Evolutionary conservation across 2,888 invertebrate species (phyloP), one percentile per base, ranked within the genome.

Genomic region (Andrena praecox): DNA sequence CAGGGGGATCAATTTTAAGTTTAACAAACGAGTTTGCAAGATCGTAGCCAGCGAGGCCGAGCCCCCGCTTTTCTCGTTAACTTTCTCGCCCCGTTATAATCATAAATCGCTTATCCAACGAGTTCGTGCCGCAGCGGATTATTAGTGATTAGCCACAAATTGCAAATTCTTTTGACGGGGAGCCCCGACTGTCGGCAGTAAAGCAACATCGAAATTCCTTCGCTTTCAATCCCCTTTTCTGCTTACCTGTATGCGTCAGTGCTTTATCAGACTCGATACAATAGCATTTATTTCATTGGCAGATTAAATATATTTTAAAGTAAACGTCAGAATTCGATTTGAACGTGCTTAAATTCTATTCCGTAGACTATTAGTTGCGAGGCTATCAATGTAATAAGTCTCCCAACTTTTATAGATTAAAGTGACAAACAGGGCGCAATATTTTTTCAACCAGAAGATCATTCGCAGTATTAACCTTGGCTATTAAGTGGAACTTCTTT

Each of bases 1-100:
- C 7, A 68, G 82, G 71, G 87, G 86, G 91, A 92, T 92, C 90
- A 91, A 91, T 91, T 92, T 91, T 90, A 91, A 92, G 89, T 92
- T 91, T 87, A 90, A 90, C 90, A 91, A 91, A 92, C 84, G 91
- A 90, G 89, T 87, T 89, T 88, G 86, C 85, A 85, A 86, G 84
- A 85, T 87, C 85, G 82, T 68, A 76, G 67, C 80, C 77, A 62
- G 59, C 75, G 74, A 70, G 78, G 66, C 56, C 56, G 60, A 59
- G 60, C 48, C 59, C 60, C 74, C 79, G 67, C 35, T 73, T 71
- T 67, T 67, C 77, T 87, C 85, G 83, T 83, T 87, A 87, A 87
- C 85, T 87, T 87, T 82, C 77, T 70, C 79, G 62, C 64, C 71
- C 54, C 72, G 79, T 77, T 83, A 85, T 81, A 81, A 85, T 87